phyloP scores from a whole-genome alignment of 2,113 vertebrate genomes.

The Passer domesticus region DNA sequence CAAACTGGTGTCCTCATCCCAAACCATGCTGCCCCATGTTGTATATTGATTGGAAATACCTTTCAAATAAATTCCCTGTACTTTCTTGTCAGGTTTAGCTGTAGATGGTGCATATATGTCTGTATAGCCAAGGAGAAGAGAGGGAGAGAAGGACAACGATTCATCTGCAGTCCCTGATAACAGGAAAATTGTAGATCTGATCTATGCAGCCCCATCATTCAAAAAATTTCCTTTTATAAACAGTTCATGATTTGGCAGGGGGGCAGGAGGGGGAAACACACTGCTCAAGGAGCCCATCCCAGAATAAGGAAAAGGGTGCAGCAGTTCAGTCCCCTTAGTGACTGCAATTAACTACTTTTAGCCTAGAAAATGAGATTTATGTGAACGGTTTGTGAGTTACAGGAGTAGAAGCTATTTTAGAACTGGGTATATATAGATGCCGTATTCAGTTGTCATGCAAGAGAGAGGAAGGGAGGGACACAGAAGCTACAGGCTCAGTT shows the following conservation, averaged over 20 bases:
- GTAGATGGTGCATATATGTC: not conserved
- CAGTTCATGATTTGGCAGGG: not conserved
- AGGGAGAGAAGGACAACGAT: not conserved
- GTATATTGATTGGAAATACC: not conserved
- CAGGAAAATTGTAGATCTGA: not conserved
- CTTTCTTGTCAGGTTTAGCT: not conserved
- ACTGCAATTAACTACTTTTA: constrained; percentile 35
- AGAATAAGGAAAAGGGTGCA: not conserved
- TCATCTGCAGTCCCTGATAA: not conserved
- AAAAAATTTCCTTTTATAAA: not conserved
- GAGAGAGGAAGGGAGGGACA: not conserved
- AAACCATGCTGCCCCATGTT: not conserved
- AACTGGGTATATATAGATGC: constrained; percentile 22
- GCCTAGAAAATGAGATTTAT: constrained; percentile 13
- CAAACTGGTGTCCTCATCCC: not conserved
- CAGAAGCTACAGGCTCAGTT: not conserved
- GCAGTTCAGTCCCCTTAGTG: not conserved
- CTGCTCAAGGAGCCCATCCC: not conserved
- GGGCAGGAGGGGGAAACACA: not conserved
- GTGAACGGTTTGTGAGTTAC: not conserved
- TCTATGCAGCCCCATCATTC: not conserved
- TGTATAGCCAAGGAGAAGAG: not conserved
- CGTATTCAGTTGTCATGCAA: constrained; percentile 30
- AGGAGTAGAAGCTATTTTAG: constrained; percentile 38
- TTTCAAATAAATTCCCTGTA: not conserved